Evolutionary conservation across 1,140 invertebrate genomes (phyloP).

Genomic region (Leptopilina boulardi): DNA sequence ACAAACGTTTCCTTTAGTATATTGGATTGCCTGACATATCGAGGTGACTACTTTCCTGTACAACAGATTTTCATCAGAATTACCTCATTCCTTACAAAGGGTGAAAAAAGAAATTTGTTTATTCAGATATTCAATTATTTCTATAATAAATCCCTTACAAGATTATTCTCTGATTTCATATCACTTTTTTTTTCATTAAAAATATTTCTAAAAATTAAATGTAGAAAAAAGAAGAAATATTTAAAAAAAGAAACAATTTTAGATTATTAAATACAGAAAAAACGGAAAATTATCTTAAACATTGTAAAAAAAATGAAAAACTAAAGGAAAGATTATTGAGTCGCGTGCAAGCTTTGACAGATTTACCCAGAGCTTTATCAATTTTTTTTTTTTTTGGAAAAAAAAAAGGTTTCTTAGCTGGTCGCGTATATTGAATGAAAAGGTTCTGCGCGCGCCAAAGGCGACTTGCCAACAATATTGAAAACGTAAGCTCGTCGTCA

Average conservation of each 20-base stretch:
- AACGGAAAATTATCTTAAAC: too few species aligned
- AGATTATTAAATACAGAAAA: too few species aligned
- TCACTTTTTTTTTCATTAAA: too few species aligned
- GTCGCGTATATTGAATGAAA: conserved; percentile 9
- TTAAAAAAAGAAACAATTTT: too few species aligned
- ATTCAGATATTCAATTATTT: not conserved
- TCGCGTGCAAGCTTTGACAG: not conserved
- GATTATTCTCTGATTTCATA: not conserved
- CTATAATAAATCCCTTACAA: not conserved
- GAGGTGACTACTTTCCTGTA: conserved; percentile 52
- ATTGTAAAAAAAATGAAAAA: too few species aligned
- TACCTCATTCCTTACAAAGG: not conserved
- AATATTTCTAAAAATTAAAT: too few species aligned
- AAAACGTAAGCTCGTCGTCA: not conserved
- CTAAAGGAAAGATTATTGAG: not conserved
- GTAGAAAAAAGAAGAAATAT: too few species aligned
- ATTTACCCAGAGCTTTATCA: conserved; percentile 6
- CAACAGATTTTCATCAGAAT: conserved; percentile 28
- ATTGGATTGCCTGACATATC: conserved; percentile 47
- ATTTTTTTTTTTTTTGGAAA: too few species aligned
- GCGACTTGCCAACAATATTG: conserved; percentile 23
- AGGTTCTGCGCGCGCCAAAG: not conserved
- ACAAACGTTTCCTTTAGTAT: conserved; percentile 42
- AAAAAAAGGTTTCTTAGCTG: not conserved
- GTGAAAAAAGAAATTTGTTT: not conserved